These are phyloP conservation scores for Coleophora deauratella DNA, from an alignment of 2,888 invertebrate genomes.

Conservation along the genomic window DNA sequence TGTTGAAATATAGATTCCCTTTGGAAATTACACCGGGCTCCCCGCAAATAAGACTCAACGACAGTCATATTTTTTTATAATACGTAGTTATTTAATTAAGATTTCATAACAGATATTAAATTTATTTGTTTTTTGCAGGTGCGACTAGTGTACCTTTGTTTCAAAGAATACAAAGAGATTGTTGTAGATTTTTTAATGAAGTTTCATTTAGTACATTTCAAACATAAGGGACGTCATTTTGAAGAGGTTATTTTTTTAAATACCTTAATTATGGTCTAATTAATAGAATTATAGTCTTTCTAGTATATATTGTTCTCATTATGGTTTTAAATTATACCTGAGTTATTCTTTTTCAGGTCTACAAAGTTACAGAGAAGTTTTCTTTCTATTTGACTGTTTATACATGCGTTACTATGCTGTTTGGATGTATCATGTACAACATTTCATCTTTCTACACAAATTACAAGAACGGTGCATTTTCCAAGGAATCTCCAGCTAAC, in stretches of 20 bases:
- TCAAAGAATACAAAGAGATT: not conserved
- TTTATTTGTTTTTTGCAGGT: not conserved
- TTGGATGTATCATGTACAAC: slow-evolving; percentile 1
- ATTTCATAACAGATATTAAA: too few relatives aligned
- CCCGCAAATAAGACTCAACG: too few relatives aligned
- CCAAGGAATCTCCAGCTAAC: not conserved
- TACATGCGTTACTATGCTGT: not conserved
- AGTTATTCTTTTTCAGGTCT: not conserved
- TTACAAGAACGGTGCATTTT: slow-evolving; percentile 3
- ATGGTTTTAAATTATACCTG: too few relatives aligned
- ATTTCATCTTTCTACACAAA: slow-evolving; percentile 3
- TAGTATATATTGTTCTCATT: too few relatives aligned
- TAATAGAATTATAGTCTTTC: too few relatives aligned
- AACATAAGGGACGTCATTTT: not conserved
- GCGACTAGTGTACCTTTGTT: not conserved
- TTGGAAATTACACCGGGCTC: too few relatives aligned
- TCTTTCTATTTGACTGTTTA: not conserved
- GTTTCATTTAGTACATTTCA: not conserved
- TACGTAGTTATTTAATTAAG: too few relatives aligned
- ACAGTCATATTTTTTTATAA: too few relatives aligned
- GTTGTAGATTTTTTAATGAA: not conserved
- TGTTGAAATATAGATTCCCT: too few relatives aligned
- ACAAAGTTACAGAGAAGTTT: not conserved
- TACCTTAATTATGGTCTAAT: too few relatives aligned
- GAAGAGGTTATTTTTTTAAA: not conserved